Conservation (phyloP, 2,888 invertebrate genomes). For the Synergus laeviventris region DNA sequence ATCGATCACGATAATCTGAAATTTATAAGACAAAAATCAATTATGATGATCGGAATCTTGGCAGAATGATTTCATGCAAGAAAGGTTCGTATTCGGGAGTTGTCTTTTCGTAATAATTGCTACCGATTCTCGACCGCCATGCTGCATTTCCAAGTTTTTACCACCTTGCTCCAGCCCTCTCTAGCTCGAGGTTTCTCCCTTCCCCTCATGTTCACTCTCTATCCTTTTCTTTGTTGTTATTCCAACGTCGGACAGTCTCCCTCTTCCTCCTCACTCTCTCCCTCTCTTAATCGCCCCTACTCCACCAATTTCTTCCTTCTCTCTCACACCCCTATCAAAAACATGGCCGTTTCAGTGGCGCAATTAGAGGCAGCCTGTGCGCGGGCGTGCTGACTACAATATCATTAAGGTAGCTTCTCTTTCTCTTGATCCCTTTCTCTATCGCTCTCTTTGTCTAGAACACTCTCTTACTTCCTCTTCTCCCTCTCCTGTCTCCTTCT, state of each 20-base stretch:
- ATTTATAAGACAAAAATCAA: background rate
- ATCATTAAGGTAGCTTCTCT: slow-evolving; percentile 69
- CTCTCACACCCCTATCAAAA: slow-evolving; percentile 63
- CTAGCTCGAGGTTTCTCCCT: slow-evolving; percentile 49
- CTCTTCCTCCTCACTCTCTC: slow-evolving; percentile 30
- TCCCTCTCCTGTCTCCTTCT: slow-evolving; percentile 45
- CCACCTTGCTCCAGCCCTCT: slow-evolving; percentile 55
- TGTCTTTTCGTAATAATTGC: slow-evolving; percentile 71
- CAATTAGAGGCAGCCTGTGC: slow-evolving; percentile 73
- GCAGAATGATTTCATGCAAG: background rate
- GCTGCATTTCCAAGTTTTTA: slow-evolving; percentile 72
- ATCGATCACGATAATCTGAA: background rate
- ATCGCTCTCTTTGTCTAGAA: slow-evolving; percentile 41
- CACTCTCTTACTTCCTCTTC: slow-evolving; percentile 44
- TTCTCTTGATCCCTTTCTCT: slow-evolving; percentile 40
- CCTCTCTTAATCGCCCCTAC: slow-evolving; percentile 22
- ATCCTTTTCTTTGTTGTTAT: slow-evolving; percentile 46
- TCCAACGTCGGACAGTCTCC: slow-evolving; percentile 48
- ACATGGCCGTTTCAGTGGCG: slow-evolving; percentile 72
- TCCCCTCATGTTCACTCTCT: slow-evolving; percentile 46
- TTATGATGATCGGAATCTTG: background rate
- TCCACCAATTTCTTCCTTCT: slow-evolving; percentile 59
- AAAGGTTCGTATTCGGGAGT: slow-evolving; percentile 65
- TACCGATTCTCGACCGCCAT: slow-evolving; percentile 70
- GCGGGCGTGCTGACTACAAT: slow-evolving; percentile 71